phyloP scores from a whole-genome alignment of 2,113 vertebrate species.

The Myotis yumanensis region DNA sequence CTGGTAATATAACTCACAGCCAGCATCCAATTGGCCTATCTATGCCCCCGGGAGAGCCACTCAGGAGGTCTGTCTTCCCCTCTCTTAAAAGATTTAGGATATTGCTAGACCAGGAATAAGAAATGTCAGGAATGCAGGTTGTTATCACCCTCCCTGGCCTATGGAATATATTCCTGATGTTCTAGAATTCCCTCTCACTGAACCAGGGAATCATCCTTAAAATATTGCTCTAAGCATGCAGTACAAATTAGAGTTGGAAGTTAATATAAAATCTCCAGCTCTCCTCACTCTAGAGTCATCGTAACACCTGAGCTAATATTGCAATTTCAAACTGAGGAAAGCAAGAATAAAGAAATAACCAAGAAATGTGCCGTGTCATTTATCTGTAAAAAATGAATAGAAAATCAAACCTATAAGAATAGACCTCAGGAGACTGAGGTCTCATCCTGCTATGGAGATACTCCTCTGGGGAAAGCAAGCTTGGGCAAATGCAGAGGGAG shows the following conservation, averaged over 20 bases:
- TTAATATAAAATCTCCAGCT: background rate
- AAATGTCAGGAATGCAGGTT: background rate
- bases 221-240: background rate
- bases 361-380: background rate
- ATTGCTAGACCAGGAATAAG: background rate
- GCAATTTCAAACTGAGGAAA: conserved; percentile 6
- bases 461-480: background rate
- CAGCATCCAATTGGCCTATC: background rate
- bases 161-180: background rate
- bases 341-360: background rate
- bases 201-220: background rate
- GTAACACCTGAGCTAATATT: background rate
- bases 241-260: background rate
- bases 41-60: background rate
- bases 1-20: background rate
- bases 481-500: background rate
- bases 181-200: background rate
- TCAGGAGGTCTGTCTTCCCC: background rate
- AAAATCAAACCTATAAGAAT: background rate
- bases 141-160: background rate
- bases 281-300: background rate
- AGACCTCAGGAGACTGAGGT: background rate
- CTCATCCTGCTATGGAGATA: background rate
- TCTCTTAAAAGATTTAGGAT: conserved; percentile 50
- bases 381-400: background rate